Base-by-base conservation (phyloP, 2,797 vertebrate genomes). In the Otolemur crassicaudatus region DNA sequence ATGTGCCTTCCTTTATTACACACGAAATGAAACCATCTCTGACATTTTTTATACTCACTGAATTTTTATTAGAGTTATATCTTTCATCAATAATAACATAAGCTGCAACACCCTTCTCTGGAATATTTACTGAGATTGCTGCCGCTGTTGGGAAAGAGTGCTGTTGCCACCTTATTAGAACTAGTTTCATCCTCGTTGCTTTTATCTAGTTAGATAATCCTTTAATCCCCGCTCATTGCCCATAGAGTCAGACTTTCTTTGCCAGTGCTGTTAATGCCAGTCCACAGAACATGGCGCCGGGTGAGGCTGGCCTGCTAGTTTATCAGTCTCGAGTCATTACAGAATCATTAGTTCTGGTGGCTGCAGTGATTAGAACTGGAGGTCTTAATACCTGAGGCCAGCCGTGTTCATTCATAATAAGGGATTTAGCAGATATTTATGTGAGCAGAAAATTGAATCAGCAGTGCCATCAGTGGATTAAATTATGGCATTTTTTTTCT, bases 381-480 rank as follows among this genome's bases (percentile, higher is more conserved):
- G 96, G 96, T 93, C 97, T 97, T 97, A 95, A 85, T 83, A 98
- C 97, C 93, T 89, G 96, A 63, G 95, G 90, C 91, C 95, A 90
- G 77, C 94, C 46, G 1, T 97, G 19, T 95, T 97, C 96, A 91
- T 93, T 97, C 69, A 90, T 96, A 97, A 95, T 98, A 97, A 95
- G 87, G 63, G 90, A 96, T 97, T 98, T 97, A 98, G 96, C 92
- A 97, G 95, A 97, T 97, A 98, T 96, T 98, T 98, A 98, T 97
- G 97, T 92, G 97, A 97, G 97, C 96, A 98, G 97, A 98, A 98
- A 98, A 98, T 98, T 97, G 96, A 98, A 98, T 98, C 97, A 97
- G 81, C 82, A 91, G 97, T 84, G 43, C 94, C 80, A 98, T 97
- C 95, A 88, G 61, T 96, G 93, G 94, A 98, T 98, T 98, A 98